phyloP scores from a whole-genome alignment of 2,797 vertebrate species.

The Podargus strigoides region DNA sequence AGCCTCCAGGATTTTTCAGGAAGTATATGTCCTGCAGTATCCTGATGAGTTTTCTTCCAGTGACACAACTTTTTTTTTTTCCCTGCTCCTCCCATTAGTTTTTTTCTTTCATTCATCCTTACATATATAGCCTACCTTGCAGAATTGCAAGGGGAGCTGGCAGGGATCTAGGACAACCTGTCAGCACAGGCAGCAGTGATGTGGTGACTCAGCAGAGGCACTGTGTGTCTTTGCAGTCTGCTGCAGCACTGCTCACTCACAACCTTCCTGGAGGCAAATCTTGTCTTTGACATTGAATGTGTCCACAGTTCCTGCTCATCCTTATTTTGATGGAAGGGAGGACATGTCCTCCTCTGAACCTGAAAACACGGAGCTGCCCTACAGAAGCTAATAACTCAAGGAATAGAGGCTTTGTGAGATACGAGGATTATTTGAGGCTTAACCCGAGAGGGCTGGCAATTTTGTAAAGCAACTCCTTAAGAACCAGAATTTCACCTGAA shows the following conservation, averaged over 20 bases:
- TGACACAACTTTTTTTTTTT: background rate
- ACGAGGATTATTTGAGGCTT: background rate
- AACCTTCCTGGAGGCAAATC: background rate
- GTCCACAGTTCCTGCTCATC: background rate
- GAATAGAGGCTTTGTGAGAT: background rate
- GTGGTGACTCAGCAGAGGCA: conserved; percentile 56
- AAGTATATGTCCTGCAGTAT: background rate
- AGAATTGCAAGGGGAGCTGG: background rate
- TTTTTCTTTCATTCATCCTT: background rate
- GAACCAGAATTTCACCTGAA: background rate
- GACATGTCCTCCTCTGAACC: background rate
- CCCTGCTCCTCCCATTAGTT: background rate
- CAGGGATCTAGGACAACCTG: background rate
- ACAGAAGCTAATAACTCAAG: background rate
- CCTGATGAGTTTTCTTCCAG: background rate
- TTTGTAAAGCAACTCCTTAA: background rate
- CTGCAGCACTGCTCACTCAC: background rate
- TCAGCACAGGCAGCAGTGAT: conserved; percentile 1
- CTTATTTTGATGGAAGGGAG: background rate
- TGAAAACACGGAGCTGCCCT: background rate
- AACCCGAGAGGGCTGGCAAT: background rate
- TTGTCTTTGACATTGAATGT: background rate
- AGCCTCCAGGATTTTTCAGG: background rate
- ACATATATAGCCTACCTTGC: background rate
- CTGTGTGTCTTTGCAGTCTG: background rate